phyloP scores from a whole-genome alignment of 2,797 vertebrate genomes.

The Atherinosoma microstoma region DNA sequence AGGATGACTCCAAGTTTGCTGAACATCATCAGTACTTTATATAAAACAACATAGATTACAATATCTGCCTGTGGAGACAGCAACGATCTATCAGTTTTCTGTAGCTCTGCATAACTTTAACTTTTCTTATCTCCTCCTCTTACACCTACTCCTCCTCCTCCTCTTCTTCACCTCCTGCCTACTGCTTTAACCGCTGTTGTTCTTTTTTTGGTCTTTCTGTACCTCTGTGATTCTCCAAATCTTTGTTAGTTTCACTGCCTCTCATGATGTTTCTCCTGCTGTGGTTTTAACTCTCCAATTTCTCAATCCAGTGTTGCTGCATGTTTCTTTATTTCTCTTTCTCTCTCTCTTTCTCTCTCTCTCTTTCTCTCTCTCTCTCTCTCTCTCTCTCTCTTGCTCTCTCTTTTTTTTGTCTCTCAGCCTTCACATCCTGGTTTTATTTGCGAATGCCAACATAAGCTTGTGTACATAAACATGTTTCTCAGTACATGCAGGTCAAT shows the following conservation, averaged over 20 bases:
- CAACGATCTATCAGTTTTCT: constrained; percentile 17
- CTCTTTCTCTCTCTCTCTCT: no score
- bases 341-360: no score
- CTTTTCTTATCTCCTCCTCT: constrained; percentile 52
- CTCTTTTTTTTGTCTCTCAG: background rate
- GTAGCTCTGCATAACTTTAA: constrained; percentile 47
- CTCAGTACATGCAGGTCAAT: background rate
- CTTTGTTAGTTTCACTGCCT: constrained; percentile 24
- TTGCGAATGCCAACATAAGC: background rate
- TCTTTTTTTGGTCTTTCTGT: constrained; percentile 49
- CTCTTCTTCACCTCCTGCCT: constrained; percentile 69
- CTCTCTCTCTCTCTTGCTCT: no score
- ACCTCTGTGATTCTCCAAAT: constrained; percentile 33
- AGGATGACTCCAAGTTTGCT: background rate
- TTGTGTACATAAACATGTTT: background rate
- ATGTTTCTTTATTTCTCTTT: background rate
- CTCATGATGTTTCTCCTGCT: constrained; percentile 17
- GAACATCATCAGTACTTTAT: no score
- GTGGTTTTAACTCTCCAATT: constrained; percentile 8
- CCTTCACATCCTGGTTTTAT: background rate
- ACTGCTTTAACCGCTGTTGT: constrained; percentile 61
- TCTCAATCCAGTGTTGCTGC: background rate
- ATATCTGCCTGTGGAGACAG: background rate
- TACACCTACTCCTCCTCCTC: constrained; percentile 46
- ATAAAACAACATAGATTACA: no score